A percentile compares a stretch with the other conserved stretches of the same genome.
Evolutionary conservation across 2,113 vertebrate genomes (phyloP).

Genomic region (Ranitomeya variabilis): DNA sequence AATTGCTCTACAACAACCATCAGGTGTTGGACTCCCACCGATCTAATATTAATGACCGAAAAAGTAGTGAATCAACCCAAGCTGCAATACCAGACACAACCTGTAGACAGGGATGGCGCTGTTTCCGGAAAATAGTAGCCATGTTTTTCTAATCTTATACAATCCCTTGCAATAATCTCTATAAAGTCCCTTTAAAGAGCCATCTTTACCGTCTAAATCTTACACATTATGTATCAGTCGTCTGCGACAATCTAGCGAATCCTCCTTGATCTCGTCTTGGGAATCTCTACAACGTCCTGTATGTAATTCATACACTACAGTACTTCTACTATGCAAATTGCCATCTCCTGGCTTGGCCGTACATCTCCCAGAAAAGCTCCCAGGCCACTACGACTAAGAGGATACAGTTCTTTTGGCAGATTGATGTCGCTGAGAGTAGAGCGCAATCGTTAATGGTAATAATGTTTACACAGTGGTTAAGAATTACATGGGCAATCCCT

Average conservation of each 20-base stretch:
- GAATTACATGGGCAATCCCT: conserved; percentile 62
- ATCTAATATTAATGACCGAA: no score
- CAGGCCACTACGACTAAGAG: conserved; percentile 35
- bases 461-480: conserved; percentile 61
- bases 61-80: no score
- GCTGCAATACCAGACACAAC: no score
- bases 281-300: not conserved
- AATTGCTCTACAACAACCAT: no score
- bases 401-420: conserved; percentile 61
- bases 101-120: no score
- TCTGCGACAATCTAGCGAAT: not conserved
- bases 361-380: conserved; percentile 47
- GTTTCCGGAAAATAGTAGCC: no score
- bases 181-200: not conserved
- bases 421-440: conserved; percentile 61
- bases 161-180: not conserved
- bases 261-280: not conserved
- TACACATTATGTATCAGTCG: not conserved
- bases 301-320: conserved; percentile 12
- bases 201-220: not conserved
- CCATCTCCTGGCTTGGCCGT: not conserved
- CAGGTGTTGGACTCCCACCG: no score
- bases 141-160: no score
- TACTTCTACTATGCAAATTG: conserved; percentile 27
- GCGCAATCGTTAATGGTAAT: conserved; percentile 61